Base-by-base conservation (phyloP, 1,140 invertebrate genomes). In the Sinonovacula constricta region DNA sequence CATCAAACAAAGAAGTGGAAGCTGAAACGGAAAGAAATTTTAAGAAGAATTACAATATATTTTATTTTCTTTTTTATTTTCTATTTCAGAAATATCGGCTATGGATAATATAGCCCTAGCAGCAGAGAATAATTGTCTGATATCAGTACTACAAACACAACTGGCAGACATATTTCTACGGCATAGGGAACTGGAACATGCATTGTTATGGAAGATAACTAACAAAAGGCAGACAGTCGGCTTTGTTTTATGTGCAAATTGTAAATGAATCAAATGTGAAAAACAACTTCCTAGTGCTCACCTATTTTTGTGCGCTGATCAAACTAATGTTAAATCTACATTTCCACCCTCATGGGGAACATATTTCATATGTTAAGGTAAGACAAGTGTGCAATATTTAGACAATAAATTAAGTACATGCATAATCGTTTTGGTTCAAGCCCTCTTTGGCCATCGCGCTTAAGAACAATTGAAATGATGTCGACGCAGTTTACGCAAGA, bases 381-480 rank as follows among this genome's bases (percentile, higher is more conserved):
- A 57, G 56, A 70, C 49, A 60, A 36, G 24, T 39, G 77, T 15
- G 53, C 51, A 24, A 24, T 79, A 57, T 51, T 81, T 49, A 26
- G 36, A 31, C 28, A 57, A 24, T 82, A 76, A 76, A 82, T 79
- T 12, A 67, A 79, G n/a, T 79, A 68, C 39, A 79, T 72, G 76
- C 79, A 62, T 56, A 74, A 54, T 28, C 34, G 45, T 33, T 82
- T 82, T 69, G 68, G 54, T 18, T 72, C 71, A 26, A 65, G 79
- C n/a, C 54, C 75, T 5, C 60, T 79, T 53, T 82, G 69, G 76
- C 76, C 75, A 24, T 33, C 67, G 1, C 57, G 76, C 24, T 31
- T 62, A 18, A 24, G 62, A 3, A 18, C 79, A 26, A 45, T 65
- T 1, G 15, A 68, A 14, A 30, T 79, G 18, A 82, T 79, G 76